Evolutionary conservation across 2,113 vertebrate genomes (phyloP).

Genomic region (Dromaius novaehollandiae): DNA sequence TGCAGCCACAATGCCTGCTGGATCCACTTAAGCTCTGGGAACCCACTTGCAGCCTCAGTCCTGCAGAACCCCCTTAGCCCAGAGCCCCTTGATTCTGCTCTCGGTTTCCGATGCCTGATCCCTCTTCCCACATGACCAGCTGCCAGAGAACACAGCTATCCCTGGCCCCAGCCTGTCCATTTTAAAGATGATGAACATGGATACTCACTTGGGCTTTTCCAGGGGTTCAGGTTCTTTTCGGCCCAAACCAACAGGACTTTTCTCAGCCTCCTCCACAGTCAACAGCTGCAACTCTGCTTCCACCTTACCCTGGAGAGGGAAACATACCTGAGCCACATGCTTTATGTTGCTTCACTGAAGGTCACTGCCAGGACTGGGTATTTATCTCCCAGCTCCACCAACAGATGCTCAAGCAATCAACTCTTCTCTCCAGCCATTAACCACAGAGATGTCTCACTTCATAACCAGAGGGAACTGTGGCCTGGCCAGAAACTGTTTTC

Average conservation of each 20-base stretch:
- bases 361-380: not conserved
- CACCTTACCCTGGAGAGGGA: constrained; percentile 87
- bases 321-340: not conserved
- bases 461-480: not conserved
- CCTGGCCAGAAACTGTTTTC: not conserved
- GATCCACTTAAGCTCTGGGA: not conserved
- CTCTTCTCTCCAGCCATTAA: not conserved
- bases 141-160: not conserved
- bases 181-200: not conserved
- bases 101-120: not conserved
- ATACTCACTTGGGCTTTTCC: constrained; percentile 91
- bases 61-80: not conserved
- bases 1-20: not conserved
- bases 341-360: not conserved
- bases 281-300: constrained; percentile 92
- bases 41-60: not conserved
- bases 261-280: constrained; percentile 87
- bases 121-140: not conserved
- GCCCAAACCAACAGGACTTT: constrained; percentile 85
- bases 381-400: not conserved
- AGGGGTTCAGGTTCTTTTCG: constrained; percentile 91
- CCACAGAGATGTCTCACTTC: not conserved
- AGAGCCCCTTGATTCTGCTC: not conserved
- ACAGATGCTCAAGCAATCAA: not conserved
- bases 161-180: not conserved